Evolutionary conservation across 2,797 vertebrate genomes (phyloP), one percentile per base, ranked within the genome.

Genomic region (Leucoraja ocellata): DNA sequence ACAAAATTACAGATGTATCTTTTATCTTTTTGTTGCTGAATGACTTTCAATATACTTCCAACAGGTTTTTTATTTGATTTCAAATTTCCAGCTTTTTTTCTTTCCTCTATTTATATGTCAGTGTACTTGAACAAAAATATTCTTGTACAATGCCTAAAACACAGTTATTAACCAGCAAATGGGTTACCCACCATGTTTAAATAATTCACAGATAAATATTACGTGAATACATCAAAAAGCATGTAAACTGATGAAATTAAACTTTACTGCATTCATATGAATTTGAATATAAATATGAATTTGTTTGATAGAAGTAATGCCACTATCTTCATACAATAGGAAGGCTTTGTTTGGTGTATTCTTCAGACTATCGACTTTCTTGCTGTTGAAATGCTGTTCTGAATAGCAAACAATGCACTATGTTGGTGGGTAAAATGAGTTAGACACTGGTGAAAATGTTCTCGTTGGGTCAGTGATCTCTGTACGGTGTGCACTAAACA

Each of bases 401-500:
- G 71, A 91, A 74, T 91, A 76, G 90, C 71, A 92, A 92, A 54
- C 54, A 92, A 7, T 76, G 71, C 36, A 2, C 73, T 92, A 58
- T 54, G 25, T 54, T n/a, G 90, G 39, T 46, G n/a, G 90, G 73
- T 92, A 92, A 92, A 92, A 76, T 76, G 90, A 92, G 32, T 25
- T 25, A 74, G 46, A 96, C 96, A n/a, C 96, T 96, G 96, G 84
- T 88, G 46, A 96, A 95, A 95, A 95, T 94, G 94, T 96, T 97
- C 97, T 97, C 97, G 94, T 94, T 95, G 96, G 96, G 96, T 96
- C 96, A 96, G 96, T 96, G 96, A 95, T 96, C 96, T 96, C 95
- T 96, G 96, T 96, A 96, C 97, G 96, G 97, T 96, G 94, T 95
- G 94, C 96, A 96, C 95, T 96, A 96, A 96, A 96, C 95, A 96